phyloP scores from a whole-genome alignment of 2,113 vertebrate genomes.

The Spea bombifrons region DNA sequence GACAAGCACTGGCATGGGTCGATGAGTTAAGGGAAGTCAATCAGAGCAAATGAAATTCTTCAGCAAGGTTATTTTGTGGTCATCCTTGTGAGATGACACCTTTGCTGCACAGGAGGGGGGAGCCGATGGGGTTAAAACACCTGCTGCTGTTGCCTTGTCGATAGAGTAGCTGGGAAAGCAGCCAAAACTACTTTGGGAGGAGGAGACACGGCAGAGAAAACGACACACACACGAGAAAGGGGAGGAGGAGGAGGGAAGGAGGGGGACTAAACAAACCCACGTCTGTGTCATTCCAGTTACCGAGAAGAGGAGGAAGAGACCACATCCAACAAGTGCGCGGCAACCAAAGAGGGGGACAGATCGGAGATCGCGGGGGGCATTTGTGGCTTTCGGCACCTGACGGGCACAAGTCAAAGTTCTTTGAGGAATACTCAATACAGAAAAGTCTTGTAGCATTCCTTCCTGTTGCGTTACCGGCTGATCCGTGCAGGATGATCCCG shows the following conservation, averaged over 20 bases:
- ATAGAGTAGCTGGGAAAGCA: slow-evolving; percentile 27
- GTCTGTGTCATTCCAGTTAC: slow-evolving; percentile 36
- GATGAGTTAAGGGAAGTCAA: too few species aligned
- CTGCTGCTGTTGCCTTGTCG: slow-evolving; percentile 17
- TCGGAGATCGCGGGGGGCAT: too few species aligned
- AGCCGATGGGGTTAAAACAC: slow-evolving; percentile 21
- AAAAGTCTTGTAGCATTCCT: neutral
- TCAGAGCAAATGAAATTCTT: too few species aligned
- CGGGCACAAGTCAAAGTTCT: too few species aligned
- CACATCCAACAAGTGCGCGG: slow-evolving; percentile 11
- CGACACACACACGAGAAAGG: slow-evolving; percentile 6
- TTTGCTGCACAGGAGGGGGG: neutral
- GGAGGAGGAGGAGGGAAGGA: slow-evolving; percentile 3
- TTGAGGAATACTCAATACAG: neutral
- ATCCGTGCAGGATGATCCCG: neutral
- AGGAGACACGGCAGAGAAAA: slow-evolving; percentile 20
- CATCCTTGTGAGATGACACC: too few species aligned
- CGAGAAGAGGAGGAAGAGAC: slow-evolving; percentile 2
- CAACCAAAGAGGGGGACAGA: too few species aligned
- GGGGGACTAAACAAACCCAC: slow-evolving; percentile 22
- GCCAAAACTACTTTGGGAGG: slow-evolving; percentile 27
- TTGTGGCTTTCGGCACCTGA: too few species aligned
- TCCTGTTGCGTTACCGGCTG: neutral
- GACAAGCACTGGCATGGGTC: neutral
- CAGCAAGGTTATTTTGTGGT: too few species aligned